Conservation (phyloP, 1,140 invertebrate species). For the Lutraria rhynchaena region DNA sequence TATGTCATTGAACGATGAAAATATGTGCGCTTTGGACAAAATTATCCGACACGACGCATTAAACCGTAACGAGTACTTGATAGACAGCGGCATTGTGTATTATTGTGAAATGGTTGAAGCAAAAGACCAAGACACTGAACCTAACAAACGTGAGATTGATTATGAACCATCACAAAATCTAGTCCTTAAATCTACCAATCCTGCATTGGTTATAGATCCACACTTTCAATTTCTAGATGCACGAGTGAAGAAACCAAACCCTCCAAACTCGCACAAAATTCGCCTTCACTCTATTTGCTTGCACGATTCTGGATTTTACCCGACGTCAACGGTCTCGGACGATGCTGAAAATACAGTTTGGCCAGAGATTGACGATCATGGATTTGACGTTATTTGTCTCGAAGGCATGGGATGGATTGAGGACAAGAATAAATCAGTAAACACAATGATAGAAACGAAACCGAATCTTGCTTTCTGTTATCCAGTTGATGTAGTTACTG, state of each 20-base stretch:
- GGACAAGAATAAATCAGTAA: neutral
- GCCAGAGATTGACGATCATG: neutral
- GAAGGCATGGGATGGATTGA: neutral
- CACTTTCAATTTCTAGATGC: neutral
- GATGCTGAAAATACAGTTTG: neutral
- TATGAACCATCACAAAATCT: neutral
- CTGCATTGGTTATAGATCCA: neutral
- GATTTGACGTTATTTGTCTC: neutral
- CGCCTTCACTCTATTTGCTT: neutral
- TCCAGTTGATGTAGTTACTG: neutral
- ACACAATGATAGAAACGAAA: neutral
- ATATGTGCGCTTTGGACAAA: neutral
- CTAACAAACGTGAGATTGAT: slow-evolving; percentile 16
- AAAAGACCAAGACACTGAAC: slow-evolving; percentile 14
- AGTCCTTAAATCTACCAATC: slow-evolving; percentile 10
- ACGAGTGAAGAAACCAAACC: neutral
- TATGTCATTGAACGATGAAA: slow-evolving; percentile 28
- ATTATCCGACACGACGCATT: neutral
- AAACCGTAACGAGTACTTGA: slow-evolving; percentile 27
- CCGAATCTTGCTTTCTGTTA: neutral
- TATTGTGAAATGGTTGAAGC: slow-evolving; percentile 25
- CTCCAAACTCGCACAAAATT: neutral
- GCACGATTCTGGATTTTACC: neutral
- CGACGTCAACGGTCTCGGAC: neutral
- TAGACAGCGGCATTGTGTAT: neutral